These are phyloP conservation scores for Flexamia atlantica DNA, from an alignment of 2,888 invertebrate genomes.

Conservation along the genomic window DNA sequence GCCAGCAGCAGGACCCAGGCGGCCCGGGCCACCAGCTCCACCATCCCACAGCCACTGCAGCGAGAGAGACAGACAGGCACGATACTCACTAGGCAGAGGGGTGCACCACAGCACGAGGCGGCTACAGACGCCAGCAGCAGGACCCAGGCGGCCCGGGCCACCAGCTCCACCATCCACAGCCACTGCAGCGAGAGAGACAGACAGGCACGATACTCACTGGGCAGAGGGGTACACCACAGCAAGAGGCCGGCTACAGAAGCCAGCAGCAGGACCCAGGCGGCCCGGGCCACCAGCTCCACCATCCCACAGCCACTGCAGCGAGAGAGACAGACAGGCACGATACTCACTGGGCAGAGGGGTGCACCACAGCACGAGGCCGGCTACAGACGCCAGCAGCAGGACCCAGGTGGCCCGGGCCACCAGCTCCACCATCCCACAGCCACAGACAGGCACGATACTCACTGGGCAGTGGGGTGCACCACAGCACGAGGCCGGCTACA, in stretches of 20 bases:
- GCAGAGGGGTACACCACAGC: slow-evolving; percentile 69
- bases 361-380: slow-evolving; percentile 68
- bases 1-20: slow-evolving; percentile 67
- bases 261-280: slow-evolving; percentile 66
- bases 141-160: slow-evolving; percentile 61
- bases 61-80: slow-evolving; percentile 31
- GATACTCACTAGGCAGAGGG: too few species aligned
- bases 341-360: too few species aligned
- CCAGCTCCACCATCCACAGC: slow-evolving; percentile 14
- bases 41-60: not conserved
- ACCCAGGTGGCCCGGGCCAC: slow-evolving; percentile 61
- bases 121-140: slow-evolving; percentile 67
- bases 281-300: slow-evolving; percentile 13
- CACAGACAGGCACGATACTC: too few species aligned
- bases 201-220: too few species aligned
- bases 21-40: slow-evolving; percentile 8
- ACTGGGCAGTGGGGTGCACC: too few species aligned
- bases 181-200: slow-evolving; percentile 24
- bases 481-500: too few species aligned
- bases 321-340: slow-evolving; percentile 33
- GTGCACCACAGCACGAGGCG: slow-evolving; percentile 69
- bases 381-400: slow-evolving; percentile 67
- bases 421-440: slow-evolving; percentile 12
- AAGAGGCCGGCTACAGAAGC: slow-evolving; percentile 68
- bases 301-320: not conserved